A percentile compares a stretch with the other conserved stretches of the same genome.
phyloP scores from a whole-genome alignment of 2,797 vertebrate genomes.

The Syncerus caffer region DNA sequence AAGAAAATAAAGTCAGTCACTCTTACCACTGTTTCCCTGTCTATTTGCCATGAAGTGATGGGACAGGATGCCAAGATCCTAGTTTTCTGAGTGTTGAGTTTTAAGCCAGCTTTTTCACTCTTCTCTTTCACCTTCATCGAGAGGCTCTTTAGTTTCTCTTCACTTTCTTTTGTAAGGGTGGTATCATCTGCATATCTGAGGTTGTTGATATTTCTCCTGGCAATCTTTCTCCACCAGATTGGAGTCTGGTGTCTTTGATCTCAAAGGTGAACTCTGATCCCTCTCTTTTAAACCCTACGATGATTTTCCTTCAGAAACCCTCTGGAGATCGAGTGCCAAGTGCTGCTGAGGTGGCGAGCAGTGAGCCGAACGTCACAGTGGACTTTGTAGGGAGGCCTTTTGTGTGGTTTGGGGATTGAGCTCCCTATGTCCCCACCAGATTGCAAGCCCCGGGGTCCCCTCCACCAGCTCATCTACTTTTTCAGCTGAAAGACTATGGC shows the following conservation, averaged over 20 bases:
- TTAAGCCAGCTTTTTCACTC: background rate
- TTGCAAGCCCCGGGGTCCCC: background rate
- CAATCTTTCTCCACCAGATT: background rate
- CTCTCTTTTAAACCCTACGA: background rate
- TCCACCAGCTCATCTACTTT: background rate
- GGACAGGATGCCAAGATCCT: background rate
- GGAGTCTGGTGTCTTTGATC: background rate
- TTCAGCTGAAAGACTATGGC: background rate
- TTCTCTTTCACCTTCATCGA: background rate
- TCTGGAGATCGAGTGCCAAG: background rate
- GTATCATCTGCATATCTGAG: background rate
- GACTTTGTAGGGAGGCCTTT: background rate
- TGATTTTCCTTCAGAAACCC: background rate
- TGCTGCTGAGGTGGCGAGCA: background rate
- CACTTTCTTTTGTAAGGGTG: background rate
- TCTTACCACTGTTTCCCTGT: background rate
- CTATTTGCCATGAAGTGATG: background rate
- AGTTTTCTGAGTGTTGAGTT: background rate
- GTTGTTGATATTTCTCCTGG: background rate
- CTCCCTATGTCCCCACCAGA: background rate
- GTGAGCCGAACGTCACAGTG: rapidly evolving
- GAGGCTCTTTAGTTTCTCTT: background rate
- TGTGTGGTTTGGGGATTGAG: background rate
- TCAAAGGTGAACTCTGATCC: background rate
- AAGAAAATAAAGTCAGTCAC: background rate